Evolutionary conservation across 2,113 vertebrate species (phyloP), one percentile per base, ranked within the genome.

Genomic region (Mormoops blainvillei): DNA sequence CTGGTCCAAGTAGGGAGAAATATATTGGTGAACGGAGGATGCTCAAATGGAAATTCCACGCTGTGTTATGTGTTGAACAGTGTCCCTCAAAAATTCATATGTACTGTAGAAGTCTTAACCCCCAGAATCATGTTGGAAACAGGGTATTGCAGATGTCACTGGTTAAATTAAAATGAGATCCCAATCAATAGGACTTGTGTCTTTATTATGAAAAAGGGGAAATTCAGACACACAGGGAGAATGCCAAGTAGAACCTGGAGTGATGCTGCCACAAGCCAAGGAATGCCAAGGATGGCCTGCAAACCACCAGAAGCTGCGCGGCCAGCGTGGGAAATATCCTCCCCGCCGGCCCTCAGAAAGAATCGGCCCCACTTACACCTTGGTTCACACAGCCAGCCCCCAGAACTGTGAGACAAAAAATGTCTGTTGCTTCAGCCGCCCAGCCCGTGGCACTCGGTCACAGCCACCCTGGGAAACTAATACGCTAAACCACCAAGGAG

Each of bases 181-280:
- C 50, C 45, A 5, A 15, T 38, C 36, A 28, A 1, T 2, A 31
- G 48, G 48, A 58, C 38, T 0, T 0, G 8, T 7, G 9, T 5
- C 19, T 15, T 80, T 80, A 5, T 74, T 80, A 7, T 19, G 5
- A 12, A 78, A 31, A 28, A n/a, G 50, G 43, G 48, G 83, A 24
- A 24, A 63, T 61, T 13, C 19, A 10, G 24, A 65, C 68, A 71
- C 52, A 41, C 13, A 7, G 10, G 71, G 33, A 48, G 31, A 41
- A 11, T 0, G 0, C 13, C 22, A 3, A 0, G 24, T 2, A 16
- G 50, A 52, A 11, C 36, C 41, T 48, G 16, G 2, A 87, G 45
- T 7, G 58, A 24, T 7, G 31, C n/a, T 38, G n/a, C 54, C 70
- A 48, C 28, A 45, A 56, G 22, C 33, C 86, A n/a, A 20, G 52